Conservation (phyloP, 2,113 vertebrate species). For the Tragulus kanchil region DNA sequence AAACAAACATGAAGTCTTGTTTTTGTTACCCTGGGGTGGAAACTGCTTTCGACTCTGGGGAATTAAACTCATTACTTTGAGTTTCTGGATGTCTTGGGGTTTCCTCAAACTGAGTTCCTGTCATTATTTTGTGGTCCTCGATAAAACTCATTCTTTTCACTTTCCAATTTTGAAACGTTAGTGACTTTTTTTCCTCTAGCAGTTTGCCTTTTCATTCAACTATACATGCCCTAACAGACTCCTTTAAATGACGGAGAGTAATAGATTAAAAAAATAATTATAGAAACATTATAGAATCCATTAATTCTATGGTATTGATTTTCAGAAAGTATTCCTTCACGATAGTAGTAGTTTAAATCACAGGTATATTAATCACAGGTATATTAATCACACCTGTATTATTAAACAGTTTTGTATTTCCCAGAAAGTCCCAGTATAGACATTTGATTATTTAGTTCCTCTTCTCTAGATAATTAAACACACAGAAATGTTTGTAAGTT, state of each 20-base stretch:
- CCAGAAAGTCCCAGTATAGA: background rate
- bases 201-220: slow-evolving; percentile 49
- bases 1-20: slow-evolving; percentile 83
- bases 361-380: background rate
- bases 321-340: slow-evolving; percentile 18
- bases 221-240: background rate
- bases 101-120: slow-evolving; percentile 72
- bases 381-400: background rate
- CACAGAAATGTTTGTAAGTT: slow-evolving; percentile 20
- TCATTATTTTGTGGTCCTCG: slow-evolving; percentile 61
- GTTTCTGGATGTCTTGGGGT: slow-evolving; percentile 67
- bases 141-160: slow-evolving; percentile 53
- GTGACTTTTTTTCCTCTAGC: background rate
- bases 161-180: slow-evolving; percentile 60
- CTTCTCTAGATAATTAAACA: slow-evolving; percentile 4
- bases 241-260: background rate
- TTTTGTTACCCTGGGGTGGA: slow-evolving; percentile 80
- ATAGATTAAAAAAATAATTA: slow-evolving; percentile 37
- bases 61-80: slow-evolving; percentile 76
- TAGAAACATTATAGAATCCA: background rate
- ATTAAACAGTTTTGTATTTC: background rate
- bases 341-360: background rate
- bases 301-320: background rate
- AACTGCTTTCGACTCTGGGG: slow-evolving; percentile 77
- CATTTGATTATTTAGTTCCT: background rate